These are phyloP conservation scores for Epizoanthus stellaris DNA, from an alignment of 92 coral and sea anemone genomes.

Conservation along the genomic window DNA sequence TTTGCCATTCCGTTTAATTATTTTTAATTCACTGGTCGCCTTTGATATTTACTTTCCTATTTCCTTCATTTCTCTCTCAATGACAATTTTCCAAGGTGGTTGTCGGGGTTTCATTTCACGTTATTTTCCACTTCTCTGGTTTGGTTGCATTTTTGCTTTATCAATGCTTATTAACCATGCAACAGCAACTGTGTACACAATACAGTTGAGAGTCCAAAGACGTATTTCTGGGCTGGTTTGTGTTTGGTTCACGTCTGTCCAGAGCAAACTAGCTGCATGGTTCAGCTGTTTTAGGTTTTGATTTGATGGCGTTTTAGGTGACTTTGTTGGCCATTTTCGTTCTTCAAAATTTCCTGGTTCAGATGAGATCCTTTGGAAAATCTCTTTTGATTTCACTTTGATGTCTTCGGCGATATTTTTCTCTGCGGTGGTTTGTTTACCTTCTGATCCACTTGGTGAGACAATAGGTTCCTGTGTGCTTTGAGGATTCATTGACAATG, in stretches of 20 bases:
- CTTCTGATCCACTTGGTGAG: too few relatives aligned
- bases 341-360: too few relatives aligned
- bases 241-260: not conserved
- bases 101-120: not conserved
- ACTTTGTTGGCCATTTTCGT: too few relatives aligned
- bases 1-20: not conserved
- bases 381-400: too few relatives aligned
- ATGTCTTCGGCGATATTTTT: too few relatives aligned
- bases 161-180: not conserved
- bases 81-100: not conserved
- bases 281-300: too few relatives aligned
- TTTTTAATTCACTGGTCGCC: not conserved
- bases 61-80: not conserved
- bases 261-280: not conserved
- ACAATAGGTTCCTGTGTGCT: too few relatives aligned
- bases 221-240: not conserved
- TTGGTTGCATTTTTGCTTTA: not conserved
- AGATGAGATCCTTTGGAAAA: too few relatives aligned
- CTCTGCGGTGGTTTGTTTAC: too few relatives aligned
- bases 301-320: too few relatives aligned
- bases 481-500: too few relatives aligned
- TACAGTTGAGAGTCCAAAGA: not conserved
- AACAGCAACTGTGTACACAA: not conserved
- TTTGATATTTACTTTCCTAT: too few relatives aligned
- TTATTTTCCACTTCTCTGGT: not conserved